Base-by-base conservation (phyloP, 2,113 vertebrate genomes). In the Pangasianodon hypophthalmus region DNA sequence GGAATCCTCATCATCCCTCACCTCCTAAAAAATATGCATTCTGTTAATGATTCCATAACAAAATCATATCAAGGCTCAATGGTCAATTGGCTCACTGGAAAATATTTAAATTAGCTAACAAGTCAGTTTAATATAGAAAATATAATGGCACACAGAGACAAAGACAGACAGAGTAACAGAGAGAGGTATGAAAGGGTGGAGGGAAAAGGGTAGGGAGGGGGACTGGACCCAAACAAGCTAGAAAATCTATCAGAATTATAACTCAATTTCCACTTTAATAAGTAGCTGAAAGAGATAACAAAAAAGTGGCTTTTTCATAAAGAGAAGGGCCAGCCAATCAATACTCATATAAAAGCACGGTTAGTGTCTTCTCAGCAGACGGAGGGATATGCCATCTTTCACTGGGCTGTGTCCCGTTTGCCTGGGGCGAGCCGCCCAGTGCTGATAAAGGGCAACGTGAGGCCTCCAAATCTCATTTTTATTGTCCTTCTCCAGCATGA, bases 341-440 rank as follows among this genome's bases (percentile, higher is more conserved):
- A 95, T 96, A 95, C 92, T 94, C 75, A 93, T 94, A 95, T 94
- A 95, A 93, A 95, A 94, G 92, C 93, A 91, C 92, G 93, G 91
- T 93, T 91, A 95, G 95, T 92, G 92, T 94, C 95, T 94, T 93
- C 88, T 93, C 92, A 94, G 92, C 92, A 93, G 96, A 94, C 92
- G 94, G 95, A 96, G 95, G 95, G 95, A 95, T 95, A 96, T 94
- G 94, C 95, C 93, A 94, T 95, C 94, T 93, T 95, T 96, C 95
- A 95, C 88, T 79, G 90, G 92, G 92, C 91, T 37, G 71, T 87
- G 88, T 84, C 93, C 95, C 94, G 94, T 94, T 46, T 92, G 94
- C 94, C 93, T 90, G 73, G 90, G 92, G 93, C 85, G 44, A 82
- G 88, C 92, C 90, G 89, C 84, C 91, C 87, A 58, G 58, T 87